These are phyloP conservation scores for Holcopasites calliopsidis DNA, from an alignment of 1,140 invertebrate genomes.

Conservation along the genomic window DNA sequence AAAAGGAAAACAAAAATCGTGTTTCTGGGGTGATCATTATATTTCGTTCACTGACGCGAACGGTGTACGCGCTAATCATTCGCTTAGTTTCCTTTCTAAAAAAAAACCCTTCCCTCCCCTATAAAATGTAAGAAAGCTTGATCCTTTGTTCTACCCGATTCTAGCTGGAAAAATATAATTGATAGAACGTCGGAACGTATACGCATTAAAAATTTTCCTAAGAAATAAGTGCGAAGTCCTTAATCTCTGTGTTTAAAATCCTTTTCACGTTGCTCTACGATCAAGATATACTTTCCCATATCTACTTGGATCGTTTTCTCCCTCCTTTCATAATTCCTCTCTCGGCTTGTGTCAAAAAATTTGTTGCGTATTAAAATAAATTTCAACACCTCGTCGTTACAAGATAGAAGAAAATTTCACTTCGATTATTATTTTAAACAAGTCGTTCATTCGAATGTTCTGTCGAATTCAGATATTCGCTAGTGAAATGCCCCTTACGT, in stretches of 20 bases:
- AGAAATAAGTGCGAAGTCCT: conserved; percentile 19
- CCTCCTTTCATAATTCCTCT: not conserved
- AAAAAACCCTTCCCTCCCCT: conserved; percentile 6
- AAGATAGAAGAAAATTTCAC: conserved; percentile 2
- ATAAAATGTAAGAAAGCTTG: no score
- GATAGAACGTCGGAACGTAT: not conserved
- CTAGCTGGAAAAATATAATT: no score
- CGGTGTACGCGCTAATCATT: not conserved
- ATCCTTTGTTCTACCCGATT: no score
- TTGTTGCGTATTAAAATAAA: no score
- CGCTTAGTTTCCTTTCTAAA: not conserved
- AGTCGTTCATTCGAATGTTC: not conserved
- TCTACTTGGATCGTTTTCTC: conserved; percentile 22
- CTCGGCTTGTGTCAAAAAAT: conserved; percentile 19
- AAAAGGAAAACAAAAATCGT: conserved; percentile 7
- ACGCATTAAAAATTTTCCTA: conserved; percentile 28
- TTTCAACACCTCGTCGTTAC: conserved; percentile 25
- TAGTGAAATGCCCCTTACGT: conserved; percentile 43
- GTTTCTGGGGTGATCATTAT: conserved; percentile 45
- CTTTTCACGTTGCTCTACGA: conserved; percentile 38
- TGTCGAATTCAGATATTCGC: conserved; percentile 14
- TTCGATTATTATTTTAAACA: conserved; percentile 19
- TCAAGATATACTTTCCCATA: conserved; percentile 31
- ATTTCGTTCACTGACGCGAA: conserved; percentile 15
- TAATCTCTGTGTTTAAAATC: conserved; percentile 23